phyloP scores from a whole-genome alignment of 1,140 invertebrate species.

The Homalodisca vitripennis region DNA sequence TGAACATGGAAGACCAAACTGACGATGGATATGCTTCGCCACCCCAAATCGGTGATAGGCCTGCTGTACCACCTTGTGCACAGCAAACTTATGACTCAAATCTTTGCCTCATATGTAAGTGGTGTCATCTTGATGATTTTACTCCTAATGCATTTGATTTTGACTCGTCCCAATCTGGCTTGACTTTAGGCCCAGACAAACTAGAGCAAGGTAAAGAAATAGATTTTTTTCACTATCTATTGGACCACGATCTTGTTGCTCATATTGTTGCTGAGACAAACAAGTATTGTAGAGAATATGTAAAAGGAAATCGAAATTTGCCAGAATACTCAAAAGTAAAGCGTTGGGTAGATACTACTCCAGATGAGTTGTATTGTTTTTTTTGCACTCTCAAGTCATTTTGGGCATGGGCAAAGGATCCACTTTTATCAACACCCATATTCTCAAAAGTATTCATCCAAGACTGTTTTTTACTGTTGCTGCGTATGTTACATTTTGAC shows the following conservation, averaged over 20 bases:
- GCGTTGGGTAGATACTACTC: neutral
- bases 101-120: neutral
- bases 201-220: neutral
- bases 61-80: neutral
- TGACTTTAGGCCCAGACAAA: neutral
- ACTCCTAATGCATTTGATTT: neutral
- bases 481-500: slow-evolving; percentile 34
- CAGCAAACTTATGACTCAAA: neutral
- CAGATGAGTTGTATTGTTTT: slow-evolving; percentile 21
- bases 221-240: slow-evolving; percentile 4
- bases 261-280: slow-evolving; percentile 9
- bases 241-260: slow-evolving; percentile 1
- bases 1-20: neutral
- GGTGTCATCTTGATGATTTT: neutral
- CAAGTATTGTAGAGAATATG: neutral
- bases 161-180: neutral
- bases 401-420: slow-evolving; percentile 33
- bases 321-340: slow-evolving; percentile 5
- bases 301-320: neutral
- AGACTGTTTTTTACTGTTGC: slow-evolving; percentile 31
- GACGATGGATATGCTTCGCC: neutral
- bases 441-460: slow-evolving; percentile 34
- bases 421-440: slow-evolving; percentile 35
- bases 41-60: neutral
- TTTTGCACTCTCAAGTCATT: neutral